Base-by-base conservation (phyloP, 2,797 vertebrate species). In the Myioborus miniatus region DNA sequence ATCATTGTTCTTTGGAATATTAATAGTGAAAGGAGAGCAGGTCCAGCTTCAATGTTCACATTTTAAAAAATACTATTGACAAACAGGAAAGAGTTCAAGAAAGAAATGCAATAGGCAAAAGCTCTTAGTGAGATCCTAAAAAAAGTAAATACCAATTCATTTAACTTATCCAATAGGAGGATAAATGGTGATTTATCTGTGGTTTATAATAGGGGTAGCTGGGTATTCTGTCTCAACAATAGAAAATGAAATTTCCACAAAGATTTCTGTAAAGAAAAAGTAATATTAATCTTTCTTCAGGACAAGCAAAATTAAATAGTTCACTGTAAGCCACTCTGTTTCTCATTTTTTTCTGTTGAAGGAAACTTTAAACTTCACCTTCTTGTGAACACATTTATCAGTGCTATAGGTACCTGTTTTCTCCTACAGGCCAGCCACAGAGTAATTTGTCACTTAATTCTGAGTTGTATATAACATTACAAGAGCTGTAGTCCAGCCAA, bases 391-490 rank as follows among this genome's bases (percentile, higher is more conserved):
- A 60, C 44, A 84, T 84, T 79, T 76, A 55, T 83, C 37, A 53
- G 59, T 2, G 1, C 30, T 44, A 16, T 56, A 59, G 17, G 74
- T 97, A 90, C 93, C 83, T 95, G 70, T 63, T 92, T 93, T 93
- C 91, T 94, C 55, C 62, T 78, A 41, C 52, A 69, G 43, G 26
- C 65, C 87, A 95, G 83, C 72, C 88, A 83, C 15, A 18, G 39
- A 55, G 63, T 90, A 91, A 92, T 95, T 91, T 89, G 89, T 94
- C 91, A 91, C 94, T 83, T 94, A 87, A 93, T 93, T 94, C 72
- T 55, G 69, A 77, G 32, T 17, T 88, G 63, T 59, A 41, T 93
- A 81, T 94, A 90, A 60, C 30, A 64, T 95, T 94, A 86, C 88
- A 93, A 88, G 87, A 88, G 83, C 80, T 94, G 72, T 86, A 91